A percentile compares a stretch with the other conserved stretches of the same genome.
These are phyloP conservation scores for Alligator mississippiensis DNA, from an alignment of 2,113 vertebrate genomes.

Conservation along the genomic window DNA sequence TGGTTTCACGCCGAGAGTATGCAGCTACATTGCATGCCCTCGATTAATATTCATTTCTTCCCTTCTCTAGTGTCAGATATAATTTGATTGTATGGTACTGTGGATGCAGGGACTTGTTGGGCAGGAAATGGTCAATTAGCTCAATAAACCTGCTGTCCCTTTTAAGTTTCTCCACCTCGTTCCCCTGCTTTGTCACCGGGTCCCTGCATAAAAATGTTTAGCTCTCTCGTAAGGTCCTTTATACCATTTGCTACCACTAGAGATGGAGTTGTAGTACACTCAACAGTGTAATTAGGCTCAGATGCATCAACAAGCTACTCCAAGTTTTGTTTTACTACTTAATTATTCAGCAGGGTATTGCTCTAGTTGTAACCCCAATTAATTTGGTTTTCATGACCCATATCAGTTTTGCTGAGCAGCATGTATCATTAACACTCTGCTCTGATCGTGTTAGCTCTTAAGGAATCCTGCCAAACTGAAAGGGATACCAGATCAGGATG, in stretches of 20 bases:
- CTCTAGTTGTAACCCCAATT: constrained; percentile 57
- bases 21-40: neutral
- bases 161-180: neutral
- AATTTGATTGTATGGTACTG: neutral
- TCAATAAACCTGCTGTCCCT: neutral
- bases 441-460: constrained; percentile 65
- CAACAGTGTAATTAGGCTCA: neutral
- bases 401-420: constrained; percentile 42
- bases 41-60: neutral
- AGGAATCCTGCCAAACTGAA: constrained; percentile 46
- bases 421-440: constrained; percentile 55
- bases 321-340: constrained; percentile 23
- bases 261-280: neutral
- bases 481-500: neutral
- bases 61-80: neutral
- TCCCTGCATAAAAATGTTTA: neutral
- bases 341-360: constrained; percentile 48
- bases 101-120: neutral
- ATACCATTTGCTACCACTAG: neutral
- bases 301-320: neutral
- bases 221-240: neutral
- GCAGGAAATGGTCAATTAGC: neutral
- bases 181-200: neutral
- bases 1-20: neutral
- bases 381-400: constrained; percentile 47